These are phyloP conservation scores for Musca vetustissima DNA, from an alignment of 1,140 invertebrate species.

Conservation along the genomic window DNA sequence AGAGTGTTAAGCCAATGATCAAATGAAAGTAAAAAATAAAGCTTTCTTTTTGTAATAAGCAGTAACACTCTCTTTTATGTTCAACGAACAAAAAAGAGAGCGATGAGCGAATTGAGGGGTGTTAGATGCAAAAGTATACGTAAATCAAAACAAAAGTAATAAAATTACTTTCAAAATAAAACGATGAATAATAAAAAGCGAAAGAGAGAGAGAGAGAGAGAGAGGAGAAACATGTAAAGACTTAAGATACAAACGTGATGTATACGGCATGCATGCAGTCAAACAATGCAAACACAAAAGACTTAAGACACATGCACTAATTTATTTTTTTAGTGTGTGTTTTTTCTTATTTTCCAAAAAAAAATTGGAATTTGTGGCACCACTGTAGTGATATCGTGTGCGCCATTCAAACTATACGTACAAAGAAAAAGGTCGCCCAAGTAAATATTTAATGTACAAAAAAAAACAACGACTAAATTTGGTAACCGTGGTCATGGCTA, in stretches of 20 bases:
- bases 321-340: no score
- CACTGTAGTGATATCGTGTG: neutral
- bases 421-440: conserved; percentile 1
- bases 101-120: neutral
- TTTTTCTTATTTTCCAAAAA: neutral
- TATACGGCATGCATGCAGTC: neutral
- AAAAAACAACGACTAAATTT: conserved; percentile 38
- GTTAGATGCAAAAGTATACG: no score
- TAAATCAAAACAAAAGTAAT: no score
- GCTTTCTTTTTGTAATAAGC: neutral
- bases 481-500: conserved; percentile 55
- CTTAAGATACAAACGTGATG: conserved; percentile 10
- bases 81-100: neutral
- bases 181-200: conserved; percentile 28
- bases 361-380: neutral
- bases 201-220: conserved; percentile 37
- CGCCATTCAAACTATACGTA: neutral
- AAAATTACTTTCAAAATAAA: neutral
- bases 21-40: conserved; percentile 16
- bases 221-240: no score
- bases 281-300: conserved; percentile 18
- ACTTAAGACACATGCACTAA: conserved; percentile 13
- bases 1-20: neutral
- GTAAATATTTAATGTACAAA: no score
- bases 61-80: neutral